Conservation (phyloP, 2,113 vertebrate genomes). For the Setophaga petechia region DNA sequence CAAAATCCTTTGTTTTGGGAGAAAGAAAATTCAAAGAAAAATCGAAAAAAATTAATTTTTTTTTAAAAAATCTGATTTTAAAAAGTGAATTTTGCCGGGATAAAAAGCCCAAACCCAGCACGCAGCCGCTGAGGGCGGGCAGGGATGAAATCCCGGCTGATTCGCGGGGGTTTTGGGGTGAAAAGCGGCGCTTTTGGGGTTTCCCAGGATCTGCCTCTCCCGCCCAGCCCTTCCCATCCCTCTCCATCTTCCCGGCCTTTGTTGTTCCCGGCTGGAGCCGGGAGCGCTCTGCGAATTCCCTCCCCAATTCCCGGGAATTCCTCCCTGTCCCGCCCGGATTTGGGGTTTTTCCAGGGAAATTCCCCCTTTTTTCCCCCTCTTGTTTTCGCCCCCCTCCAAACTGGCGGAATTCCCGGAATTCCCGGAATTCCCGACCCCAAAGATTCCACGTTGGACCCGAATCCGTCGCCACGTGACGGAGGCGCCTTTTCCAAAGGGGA, state of each 20-base stretch:
- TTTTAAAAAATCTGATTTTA: background rate
- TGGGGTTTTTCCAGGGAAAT: background rate
- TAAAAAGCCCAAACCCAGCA: background rate
- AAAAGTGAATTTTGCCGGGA: background rate
- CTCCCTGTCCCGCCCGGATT: fast-evolving
- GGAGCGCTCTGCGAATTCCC: background rate
- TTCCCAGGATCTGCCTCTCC: background rate
- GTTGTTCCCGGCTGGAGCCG: background rate
- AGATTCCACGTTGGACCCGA: background rate
- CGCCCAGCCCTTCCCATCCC: background rate
- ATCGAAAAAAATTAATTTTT: background rate
- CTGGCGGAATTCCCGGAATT: background rate
- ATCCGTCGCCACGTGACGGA: background rate
- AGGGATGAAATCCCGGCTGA: background rate
- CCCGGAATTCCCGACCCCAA: background rate
- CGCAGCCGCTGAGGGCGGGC: too few relatives aligned
- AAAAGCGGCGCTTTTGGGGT: background rate
- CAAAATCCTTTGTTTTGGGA: background rate
- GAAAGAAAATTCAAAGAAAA: too few relatives aligned
- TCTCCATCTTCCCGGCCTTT: background rate
- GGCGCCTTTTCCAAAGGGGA: background rate
- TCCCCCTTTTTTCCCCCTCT: background rate
- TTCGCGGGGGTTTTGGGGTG: background rate
- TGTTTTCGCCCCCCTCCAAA: background rate
- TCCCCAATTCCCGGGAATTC: background rate